Conservation (phyloP, 2,797 vertebrate species). For the Tarsius wallacei region DNA sequence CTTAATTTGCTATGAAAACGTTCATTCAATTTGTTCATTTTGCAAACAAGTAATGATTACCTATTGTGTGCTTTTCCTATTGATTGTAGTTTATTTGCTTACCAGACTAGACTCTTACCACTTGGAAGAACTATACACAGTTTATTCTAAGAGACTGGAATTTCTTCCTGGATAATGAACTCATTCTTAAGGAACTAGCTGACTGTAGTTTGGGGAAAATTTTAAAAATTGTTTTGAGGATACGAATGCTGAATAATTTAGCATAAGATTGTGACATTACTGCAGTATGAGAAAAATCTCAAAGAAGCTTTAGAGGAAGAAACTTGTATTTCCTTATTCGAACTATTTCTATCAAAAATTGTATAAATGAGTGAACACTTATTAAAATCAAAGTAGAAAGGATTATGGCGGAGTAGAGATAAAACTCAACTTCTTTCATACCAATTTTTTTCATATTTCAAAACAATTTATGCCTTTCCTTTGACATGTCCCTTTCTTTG, state of each 20-base stretch:
- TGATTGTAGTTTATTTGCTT: background rate
- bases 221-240: background rate
- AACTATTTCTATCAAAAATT: background rate
- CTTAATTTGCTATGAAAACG: constrained; percentile 12
- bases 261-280: background rate
- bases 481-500: background rate
- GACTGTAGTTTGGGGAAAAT: background rate
- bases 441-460: background rate
- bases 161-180: background rate
- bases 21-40: background rate
- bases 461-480: background rate
- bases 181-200: constrained; percentile 42
- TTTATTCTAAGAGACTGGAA: background rate
- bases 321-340: background rate
- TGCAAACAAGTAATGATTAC: constrained; percentile 1
- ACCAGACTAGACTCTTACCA: background rate
- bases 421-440: background rate
- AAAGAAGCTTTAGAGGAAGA: background rate
- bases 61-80: background rate
- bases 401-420: background rate
- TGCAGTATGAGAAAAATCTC: background rate
- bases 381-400: constrained; percentile 8
- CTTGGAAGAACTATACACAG: background rate
- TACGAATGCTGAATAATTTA: background rate
- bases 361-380: background rate